phyloP scores from a whole-genome alignment of 92 coral and sea anemone species.

The Porites rus region DNA sequence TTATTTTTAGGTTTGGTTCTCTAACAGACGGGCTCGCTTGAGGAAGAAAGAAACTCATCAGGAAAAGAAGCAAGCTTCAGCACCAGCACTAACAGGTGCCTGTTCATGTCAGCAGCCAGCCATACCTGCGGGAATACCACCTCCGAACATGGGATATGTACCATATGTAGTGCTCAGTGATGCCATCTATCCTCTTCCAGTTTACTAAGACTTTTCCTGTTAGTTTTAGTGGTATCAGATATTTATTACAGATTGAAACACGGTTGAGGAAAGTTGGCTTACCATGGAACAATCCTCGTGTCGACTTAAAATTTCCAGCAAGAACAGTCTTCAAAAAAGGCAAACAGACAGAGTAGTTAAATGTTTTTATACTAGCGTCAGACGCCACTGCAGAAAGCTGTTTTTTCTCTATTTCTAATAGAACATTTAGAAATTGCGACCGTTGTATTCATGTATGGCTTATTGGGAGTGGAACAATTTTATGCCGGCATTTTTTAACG shows the following conservation, averaged over 20 bases:
- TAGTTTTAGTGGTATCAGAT: not conserved
- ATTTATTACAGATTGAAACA: not conserved
- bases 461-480: not conserved
- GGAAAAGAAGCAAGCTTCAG: conserved; percentile 34
- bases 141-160: conserved; percentile 49
- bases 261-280: not conserved
- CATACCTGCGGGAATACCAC: conserved; percentile 30
- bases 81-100: conserved; percentile 12
- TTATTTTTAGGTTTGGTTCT: conserved; percentile 79
- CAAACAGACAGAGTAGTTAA: not conserved
- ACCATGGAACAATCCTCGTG: not conserved
- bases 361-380: not conserved
- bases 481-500: not conserved
- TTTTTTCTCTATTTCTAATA: not conserved
- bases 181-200: conserved; percentile 54
- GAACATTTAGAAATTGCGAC: not conserved
- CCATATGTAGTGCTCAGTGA: conserved; percentile 62
- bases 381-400: not conserved
- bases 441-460: not conserved
- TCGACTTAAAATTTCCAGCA: no score
- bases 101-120: conserved; percentile 71
- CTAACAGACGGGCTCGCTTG: conserved; percentile 83
- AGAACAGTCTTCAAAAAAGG: not conserved
- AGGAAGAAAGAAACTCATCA: conserved; percentile 77
- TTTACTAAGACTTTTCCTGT: conserved; percentile 26